A percentile compares a stretch with the other conserved stretches of the same genome.
Conservation (phyloP, 2,113 vertebrate species). For the Bos javanicus region DNA sequence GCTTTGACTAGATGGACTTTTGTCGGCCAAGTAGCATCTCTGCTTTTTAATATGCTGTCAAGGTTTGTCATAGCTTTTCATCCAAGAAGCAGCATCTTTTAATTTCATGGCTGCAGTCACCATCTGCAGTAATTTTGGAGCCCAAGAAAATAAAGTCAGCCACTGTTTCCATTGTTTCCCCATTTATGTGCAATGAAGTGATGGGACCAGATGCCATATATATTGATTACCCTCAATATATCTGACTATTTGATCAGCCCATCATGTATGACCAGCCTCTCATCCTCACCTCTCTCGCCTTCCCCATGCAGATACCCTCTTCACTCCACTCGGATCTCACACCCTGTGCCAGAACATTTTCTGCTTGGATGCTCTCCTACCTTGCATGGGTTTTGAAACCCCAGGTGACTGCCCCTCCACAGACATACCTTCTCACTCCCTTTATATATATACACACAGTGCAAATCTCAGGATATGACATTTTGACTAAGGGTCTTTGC, state of each 20-base stretch:
- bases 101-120: not conserved
- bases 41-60: not conserved
- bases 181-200: not conserved
- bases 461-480: not conserved
- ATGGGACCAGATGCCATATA: not conserved
- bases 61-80: not conserved
- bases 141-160: not conserved
- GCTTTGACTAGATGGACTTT: not conserved
- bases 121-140: not conserved
- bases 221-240: not conserved
- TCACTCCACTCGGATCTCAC: not conserved
- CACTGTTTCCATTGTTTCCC: not conserved
- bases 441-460: not conserved
- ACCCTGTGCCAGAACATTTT: not conserved
- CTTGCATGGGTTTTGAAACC: not conserved
- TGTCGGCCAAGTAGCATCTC: not conserved
- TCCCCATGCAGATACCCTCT: not conserved
- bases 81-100: not conserved
- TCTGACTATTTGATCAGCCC: not conserved
- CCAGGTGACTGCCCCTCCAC: not conserved
- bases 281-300: not conserved
- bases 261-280: not conserved
- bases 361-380: not conserved
- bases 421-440: not conserved
- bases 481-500: not conserved